Evolutionary conservation across 2,888 invertebrate species (phyloP).

Genomic region (Strigamia maritima): DNA sequence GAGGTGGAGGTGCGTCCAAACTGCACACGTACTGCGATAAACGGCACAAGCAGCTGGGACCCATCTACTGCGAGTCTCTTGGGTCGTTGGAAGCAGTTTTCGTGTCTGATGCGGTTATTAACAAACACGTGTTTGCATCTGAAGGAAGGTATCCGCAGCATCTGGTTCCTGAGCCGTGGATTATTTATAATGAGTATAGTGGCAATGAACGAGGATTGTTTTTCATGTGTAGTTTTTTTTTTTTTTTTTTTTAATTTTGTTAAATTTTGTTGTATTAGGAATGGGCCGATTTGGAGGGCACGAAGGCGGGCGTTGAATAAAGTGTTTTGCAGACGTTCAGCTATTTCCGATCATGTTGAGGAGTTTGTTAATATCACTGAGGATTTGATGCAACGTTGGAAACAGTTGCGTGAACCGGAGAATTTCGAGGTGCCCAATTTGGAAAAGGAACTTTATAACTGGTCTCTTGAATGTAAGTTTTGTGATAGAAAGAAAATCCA

Average conservation of each 20-base stretch:
- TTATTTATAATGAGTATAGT: conserved; percentile 72
- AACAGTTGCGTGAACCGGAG: conserved; percentile 42
- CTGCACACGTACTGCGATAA: conserved; percentile 72
- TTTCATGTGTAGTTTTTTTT: conserved; percentile 66
- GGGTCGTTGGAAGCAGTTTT: conserved; percentile 72
- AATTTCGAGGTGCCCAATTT: conserved; percentile 57
- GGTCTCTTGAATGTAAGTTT: conserved; percentile 71
- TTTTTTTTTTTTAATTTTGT: conserved; percentile 40
- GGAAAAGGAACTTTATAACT: conserved; percentile 69
- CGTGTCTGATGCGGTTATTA: conserved; percentile 70
- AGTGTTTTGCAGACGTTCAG: conserved; percentile 64
- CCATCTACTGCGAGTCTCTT: conserved; percentile 73
- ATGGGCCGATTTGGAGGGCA: conserved; percentile 75
- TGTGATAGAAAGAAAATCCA: too few relatives aligned
- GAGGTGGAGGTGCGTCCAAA: conserved; percentile 61
- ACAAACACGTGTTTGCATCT: conserved; percentile 68
- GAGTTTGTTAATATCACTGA: conserved; percentile 60
- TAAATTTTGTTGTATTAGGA: too few relatives aligned
- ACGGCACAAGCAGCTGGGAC: conserved; percentile 70
- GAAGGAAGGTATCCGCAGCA: conserved; percentile 82
- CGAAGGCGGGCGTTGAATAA: conserved; percentile 71
- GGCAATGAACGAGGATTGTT: conserved; percentile 75
- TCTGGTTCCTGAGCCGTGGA: conserved; percentile 79
- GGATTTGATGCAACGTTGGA: conserved; percentile 59
- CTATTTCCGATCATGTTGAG: conserved; percentile 59